These are phyloP conservation scores for Apaloderma vittatum DNA, from an alignment of 2,113 vertebrate species.

Conservation along the genomic window DNA sequence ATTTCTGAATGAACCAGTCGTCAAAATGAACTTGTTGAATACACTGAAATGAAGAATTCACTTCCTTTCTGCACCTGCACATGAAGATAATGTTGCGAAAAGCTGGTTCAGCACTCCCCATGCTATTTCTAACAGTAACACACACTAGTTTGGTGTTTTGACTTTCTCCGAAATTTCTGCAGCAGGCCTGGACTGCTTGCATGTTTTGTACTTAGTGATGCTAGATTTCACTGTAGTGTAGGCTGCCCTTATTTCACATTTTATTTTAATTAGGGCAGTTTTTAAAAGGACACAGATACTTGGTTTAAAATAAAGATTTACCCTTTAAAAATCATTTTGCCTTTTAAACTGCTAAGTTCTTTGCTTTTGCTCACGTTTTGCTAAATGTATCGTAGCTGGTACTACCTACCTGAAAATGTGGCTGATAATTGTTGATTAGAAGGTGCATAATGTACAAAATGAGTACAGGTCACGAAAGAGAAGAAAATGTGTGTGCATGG, in stretches of 20 bases:
- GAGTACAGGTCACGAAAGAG: neutral
- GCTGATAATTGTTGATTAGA: neutral
- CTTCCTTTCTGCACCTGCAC: slow-evolving; percentile 48
- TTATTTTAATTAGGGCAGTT: slow-evolving; percentile 5
- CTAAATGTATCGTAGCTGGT: neutral
- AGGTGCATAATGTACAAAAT: neutral
- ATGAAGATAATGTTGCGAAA: neutral
- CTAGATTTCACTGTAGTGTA: neutral
- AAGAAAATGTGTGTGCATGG: neutral
- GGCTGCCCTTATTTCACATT: slow-evolving; percentile 36
- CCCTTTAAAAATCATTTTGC: neutral
- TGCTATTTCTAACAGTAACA: slow-evolving; percentile 31
- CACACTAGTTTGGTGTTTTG: slow-evolving; percentile 38
- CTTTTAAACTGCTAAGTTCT: neutral
- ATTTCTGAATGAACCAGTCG: slow-evolving; percentile 1
- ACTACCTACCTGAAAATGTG: neutral
- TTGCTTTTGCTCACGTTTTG: neutral
- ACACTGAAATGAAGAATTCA: slow-evolving; percentile 18
- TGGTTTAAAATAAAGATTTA: neutral
- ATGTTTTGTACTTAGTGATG: neutral
- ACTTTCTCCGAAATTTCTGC: slow-evolving; percentile 55
- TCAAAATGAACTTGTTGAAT: slow-evolving; percentile 45
- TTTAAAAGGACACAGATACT: neutral
- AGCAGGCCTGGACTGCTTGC: slow-evolving; percentile 17
- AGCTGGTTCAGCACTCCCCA: slow-evolving; percentile 27